phyloP scores from a whole-genome alignment of 1,140 invertebrate genomes.

The Neuroterus valhalla region DNA sequence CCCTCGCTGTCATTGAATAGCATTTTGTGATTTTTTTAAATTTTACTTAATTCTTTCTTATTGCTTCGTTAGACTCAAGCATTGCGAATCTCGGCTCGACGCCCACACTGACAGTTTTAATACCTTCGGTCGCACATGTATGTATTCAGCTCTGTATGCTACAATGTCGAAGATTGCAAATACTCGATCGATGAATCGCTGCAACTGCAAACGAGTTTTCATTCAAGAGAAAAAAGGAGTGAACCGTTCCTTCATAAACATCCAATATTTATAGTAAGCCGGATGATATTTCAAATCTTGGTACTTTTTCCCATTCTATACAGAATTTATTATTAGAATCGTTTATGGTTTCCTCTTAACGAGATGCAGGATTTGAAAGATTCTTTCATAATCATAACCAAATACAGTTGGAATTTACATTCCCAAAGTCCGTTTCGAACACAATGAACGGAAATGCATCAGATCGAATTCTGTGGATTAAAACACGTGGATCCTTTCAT shows the following conservation, averaged over 20 bases:
- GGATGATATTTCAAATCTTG: constrained; percentile 19
- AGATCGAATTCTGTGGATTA: not conserved
- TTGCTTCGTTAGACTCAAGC: constrained; percentile 39
- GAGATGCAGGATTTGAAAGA: not conserved
- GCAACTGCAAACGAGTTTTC: constrained; percentile 29
- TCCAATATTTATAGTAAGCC: not conserved
- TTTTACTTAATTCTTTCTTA: too few relatives aligned
- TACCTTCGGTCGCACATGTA: constrained; percentile 14
- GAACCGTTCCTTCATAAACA: not conserved
- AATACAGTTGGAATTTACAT: constrained; percentile 6
- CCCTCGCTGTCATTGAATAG: too few relatives aligned
- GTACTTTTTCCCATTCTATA: not conserved
- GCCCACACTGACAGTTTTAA: constrained; percentile 41
- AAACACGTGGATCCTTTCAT: constrained; percentile 18
- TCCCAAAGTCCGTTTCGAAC: not conserved
- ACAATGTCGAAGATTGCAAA: constrained; percentile 26
- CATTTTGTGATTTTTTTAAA: too few relatives aligned
- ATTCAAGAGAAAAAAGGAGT: constrained; percentile 23
- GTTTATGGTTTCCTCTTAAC: not conserved
- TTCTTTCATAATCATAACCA: not conserved
- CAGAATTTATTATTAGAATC: not conserved
- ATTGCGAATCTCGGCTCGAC: constrained; percentile 43
- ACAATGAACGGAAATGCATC: constrained; percentile 14
- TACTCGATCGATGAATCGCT: constrained; percentile 26
- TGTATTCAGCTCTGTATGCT: not conserved